These are phyloP conservation scores for Thera obeliscata DNA, from an alignment of 2,888 invertebrate species.

Conservation along the genomic window DNA sequence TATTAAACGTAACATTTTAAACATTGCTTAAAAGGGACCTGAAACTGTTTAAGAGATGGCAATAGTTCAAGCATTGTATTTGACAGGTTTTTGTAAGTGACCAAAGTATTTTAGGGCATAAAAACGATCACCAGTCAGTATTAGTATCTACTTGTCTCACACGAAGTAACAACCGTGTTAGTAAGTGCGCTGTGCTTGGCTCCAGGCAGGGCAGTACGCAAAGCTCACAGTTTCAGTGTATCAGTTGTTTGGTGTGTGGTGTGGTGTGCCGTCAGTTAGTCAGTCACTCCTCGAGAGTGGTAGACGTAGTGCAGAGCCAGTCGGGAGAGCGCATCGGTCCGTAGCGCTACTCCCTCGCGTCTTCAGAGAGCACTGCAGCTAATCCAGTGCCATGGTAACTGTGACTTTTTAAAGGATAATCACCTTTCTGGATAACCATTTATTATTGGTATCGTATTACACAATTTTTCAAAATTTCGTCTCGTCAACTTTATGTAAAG, in stretches of 20 bases:
- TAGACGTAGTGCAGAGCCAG: constrained; percentile 50
- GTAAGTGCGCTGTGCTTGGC: not conserved
- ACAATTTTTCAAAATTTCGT: constrained; percentile 48
- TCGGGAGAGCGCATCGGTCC: constrained; percentile 70
- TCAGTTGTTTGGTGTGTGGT: constrained; percentile 44
- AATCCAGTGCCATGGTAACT: constrained; percentile 80
- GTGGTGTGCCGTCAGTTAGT: constrained; percentile 33
- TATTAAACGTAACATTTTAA: too few species aligned
- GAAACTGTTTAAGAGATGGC: too few species aligned
- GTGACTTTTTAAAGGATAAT: constrained; percentile 54
- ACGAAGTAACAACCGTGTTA: not conserved
- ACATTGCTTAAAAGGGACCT: too few species aligned
- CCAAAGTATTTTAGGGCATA: not conserved
- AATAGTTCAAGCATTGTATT: too few species aligned
- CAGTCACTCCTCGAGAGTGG: constrained; percentile 67
- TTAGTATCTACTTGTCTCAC: not conserved
- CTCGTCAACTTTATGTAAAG: not conserved
- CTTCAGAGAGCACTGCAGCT: constrained; percentile 58
- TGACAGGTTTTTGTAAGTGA: too few species aligned
- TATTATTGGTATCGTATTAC: constrained; percentile 74
- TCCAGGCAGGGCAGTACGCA: constrained; percentile 3
- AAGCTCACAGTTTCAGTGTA: constrained; percentile 38
- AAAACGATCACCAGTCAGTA: not conserved
- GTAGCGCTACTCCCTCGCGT: constrained; percentile 59
- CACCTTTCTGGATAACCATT: constrained; percentile 37